Conservation (phyloP, 2,888 invertebrate species). For the Xestia rhomboidea region DNA sequence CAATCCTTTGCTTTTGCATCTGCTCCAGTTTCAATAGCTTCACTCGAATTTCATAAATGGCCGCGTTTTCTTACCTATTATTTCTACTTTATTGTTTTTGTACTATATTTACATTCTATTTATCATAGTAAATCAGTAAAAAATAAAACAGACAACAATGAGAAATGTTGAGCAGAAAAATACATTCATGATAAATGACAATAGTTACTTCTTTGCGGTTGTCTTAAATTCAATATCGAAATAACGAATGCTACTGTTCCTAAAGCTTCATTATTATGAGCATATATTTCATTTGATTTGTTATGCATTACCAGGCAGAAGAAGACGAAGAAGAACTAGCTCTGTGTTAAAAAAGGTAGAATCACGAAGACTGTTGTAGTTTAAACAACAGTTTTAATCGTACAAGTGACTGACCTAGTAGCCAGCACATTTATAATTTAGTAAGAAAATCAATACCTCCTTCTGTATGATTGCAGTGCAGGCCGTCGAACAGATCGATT, state of each 20-base stretch:
- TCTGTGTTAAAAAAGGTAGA: not conserved
- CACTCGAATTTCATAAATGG: conserved; percentile 39
- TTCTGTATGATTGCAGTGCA: conserved; percentile 55
- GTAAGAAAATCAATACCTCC: conserved; percentile 65
- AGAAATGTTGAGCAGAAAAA: conserved; percentile 39
- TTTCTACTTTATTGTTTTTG: conserved; percentile 37
- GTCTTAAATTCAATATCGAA: conserved; percentile 39
- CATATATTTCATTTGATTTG: conserved; percentile 16
- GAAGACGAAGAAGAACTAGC: not conserved
- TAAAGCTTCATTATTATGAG: conserved; percentile 21
- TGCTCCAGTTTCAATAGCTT: conserved; percentile 26
- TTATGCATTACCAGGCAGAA: not conserved
- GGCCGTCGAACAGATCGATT: conserved; percentile 53
- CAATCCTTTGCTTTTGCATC: conserved; percentile 34
- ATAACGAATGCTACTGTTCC: conserved; percentile 11
- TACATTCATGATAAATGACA: conserved; percentile 36
- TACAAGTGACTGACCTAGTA: conserved; percentile 34
- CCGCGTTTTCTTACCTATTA: conserved; percentile 52
- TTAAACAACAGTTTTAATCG: not conserved
- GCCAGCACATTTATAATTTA: conserved; percentile 51
- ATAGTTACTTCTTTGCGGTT: conserved; percentile 33
- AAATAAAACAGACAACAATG: conserved; percentile 23
- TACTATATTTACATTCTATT: conserved; percentile 17
- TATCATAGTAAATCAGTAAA: conserved; percentile 27
- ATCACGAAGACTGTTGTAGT: not conserved